Evolutionary conservation across 2,888 invertebrate species (phyloP).

Genomic region (Leptura quadrifasciata): DNA sequence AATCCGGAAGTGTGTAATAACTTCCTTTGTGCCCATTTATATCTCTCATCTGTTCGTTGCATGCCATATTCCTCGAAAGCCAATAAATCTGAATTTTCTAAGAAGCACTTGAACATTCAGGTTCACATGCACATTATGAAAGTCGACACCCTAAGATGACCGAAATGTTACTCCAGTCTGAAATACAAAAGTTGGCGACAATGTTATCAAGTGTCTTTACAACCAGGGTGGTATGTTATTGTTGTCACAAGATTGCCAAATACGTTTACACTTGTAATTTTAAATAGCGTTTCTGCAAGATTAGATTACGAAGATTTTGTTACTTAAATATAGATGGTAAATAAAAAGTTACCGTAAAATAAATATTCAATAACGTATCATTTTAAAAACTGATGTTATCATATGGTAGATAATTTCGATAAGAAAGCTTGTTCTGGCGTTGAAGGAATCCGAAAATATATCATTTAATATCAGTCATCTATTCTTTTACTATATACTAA

Average conservation of each 20-base stretch:
- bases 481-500: neutral
- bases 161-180: slow-evolving; percentile 45
- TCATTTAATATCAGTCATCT: neutral
- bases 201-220: slow-evolving; percentile 55
- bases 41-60: slow-evolving; percentile 53
- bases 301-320: slow-evolving; percentile 38
- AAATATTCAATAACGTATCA: slow-evolving; percentile 34
- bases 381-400: slow-evolving; percentile 30
- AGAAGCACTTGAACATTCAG: slow-evolving; percentile 47
- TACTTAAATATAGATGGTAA: slow-evolving; percentile 28
- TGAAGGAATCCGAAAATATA: slow-evolving; percentile 11
- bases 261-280: slow-evolving; percentile 39
- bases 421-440: neutral
- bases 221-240: slow-evolving; percentile 53
- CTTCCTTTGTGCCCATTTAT: slow-evolving; percentile 52
- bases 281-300: slow-evolving; percentile 37
- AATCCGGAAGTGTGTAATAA: slow-evolving; percentile 52
- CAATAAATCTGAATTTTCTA: slow-evolving; percentile 47
- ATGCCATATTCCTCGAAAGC: slow-evolving; percentile 35
- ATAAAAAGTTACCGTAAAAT: slow-evolving; percentile 26
- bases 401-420: slow-evolving; percentile 5
- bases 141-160: slow-evolving; percentile 34
- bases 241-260: slow-evolving; percentile 31
- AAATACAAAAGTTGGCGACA: slow-evolving; percentile 51
- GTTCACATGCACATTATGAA: slow-evolving; percentile 40